phyloP scores from a whole-genome alignment of 1,140 invertebrate species.

The Aphaenogaster floridana region DNA sequence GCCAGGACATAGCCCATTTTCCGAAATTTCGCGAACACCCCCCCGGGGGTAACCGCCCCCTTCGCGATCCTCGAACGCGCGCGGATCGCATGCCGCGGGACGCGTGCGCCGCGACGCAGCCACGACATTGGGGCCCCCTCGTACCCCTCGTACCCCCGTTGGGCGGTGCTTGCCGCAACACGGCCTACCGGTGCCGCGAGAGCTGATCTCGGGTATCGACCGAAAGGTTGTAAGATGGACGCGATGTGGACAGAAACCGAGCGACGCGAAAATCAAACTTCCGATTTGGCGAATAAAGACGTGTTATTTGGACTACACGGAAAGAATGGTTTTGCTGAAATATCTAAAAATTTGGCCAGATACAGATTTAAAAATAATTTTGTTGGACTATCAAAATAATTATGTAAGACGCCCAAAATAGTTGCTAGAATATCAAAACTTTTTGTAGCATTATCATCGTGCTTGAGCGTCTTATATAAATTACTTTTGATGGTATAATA shows the following conservation, averaged over 20 bases:
- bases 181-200: constrained; percentile 27
- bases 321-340: no score
- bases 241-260: neutral
- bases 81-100: neutral
- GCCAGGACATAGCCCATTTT: constrained; percentile 14
- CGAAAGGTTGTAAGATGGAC: constrained; percentile 46
- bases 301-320: neutral
- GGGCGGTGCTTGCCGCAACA: constrained; percentile 44
- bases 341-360: no score
- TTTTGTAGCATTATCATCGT: no score
- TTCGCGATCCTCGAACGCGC: neutral
- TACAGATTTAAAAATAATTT: no score
- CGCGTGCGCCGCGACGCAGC: constrained; percentile 51
- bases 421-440: no score
- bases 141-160: constrained; percentile 22
- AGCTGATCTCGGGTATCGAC: constrained; percentile 55
- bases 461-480: no score
- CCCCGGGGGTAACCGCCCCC: constrained; percentile 16
- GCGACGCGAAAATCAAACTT: neutral
- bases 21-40: constrained; percentile 25
- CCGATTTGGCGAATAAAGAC: neutral
- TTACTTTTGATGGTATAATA: no score
- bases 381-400: no score
- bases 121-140: constrained; percentile 43
- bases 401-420: no score